A percentile compares a stretch with the other conserved stretches of the same genome.
Conservation (phyloP, 1,140 invertebrate genomes). For the Trichonephila inaurata region DNA sequence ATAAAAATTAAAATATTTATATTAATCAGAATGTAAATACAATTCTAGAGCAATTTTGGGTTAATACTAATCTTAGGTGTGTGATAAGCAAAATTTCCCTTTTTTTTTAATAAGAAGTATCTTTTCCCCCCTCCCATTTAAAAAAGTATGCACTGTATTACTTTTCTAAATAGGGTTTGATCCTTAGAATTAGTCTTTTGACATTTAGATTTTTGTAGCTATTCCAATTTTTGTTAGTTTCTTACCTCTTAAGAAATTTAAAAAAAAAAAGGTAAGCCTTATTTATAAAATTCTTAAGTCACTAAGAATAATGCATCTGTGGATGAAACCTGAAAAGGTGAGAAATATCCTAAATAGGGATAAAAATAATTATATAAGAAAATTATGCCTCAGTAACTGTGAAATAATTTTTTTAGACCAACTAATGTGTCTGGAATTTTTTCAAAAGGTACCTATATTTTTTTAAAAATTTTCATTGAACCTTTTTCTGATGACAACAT, state of each 20-base stretch:
- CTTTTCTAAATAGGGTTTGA: no score
- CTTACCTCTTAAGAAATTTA: background rate
- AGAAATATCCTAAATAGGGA: background rate
- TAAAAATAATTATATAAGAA: background rate
- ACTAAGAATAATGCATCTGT: background rate
- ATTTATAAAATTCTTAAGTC: background rate
- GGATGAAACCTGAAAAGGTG: background rate
- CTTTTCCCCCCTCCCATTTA: no score
- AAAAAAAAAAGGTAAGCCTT: background rate
- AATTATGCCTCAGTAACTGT: background rate
- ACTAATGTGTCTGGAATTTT: background rate
- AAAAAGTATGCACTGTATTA: no score
- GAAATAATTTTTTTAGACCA: no score
- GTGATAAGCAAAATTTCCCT: no score
- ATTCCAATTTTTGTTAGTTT: background rate
- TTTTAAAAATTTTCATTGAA: background rate
- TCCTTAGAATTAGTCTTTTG: no score
- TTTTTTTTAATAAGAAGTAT: no score
- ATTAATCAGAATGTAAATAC: no score
- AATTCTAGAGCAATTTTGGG: no score
- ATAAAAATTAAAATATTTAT: no score
- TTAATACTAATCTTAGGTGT: no score
- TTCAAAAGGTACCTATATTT: background rate
- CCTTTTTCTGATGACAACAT: background rate
- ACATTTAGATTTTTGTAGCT: background rate